Percentiles rank a stretch among this genome's conserved stretches.
Conservation (phyloP, 23 tunicate species). For the Trididemnum clinides region DNA sequence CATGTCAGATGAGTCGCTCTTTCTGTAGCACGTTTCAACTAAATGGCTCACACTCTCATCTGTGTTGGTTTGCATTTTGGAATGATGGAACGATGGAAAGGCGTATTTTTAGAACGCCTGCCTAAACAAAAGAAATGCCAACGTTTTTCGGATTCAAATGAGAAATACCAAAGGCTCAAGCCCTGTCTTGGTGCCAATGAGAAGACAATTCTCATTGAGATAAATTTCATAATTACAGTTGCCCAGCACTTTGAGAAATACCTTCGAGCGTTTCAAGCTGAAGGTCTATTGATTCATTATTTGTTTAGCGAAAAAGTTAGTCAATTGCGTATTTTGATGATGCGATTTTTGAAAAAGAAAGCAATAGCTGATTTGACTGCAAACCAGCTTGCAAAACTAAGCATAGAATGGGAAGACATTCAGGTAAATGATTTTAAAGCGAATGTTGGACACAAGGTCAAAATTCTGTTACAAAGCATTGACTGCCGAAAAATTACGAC, state of each 20-base stretch:
- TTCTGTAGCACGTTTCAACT: neutral
- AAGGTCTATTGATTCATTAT: neutral
- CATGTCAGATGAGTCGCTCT: neutral
- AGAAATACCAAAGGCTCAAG: neutral
- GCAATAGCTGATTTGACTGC: neutral
- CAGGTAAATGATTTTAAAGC: neutral
- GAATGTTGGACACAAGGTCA: neutral
- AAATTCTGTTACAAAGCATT: neutral
- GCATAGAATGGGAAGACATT: neutral
- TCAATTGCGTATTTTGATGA: neutral
- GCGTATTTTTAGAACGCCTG: neutral
- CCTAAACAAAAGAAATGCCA: neutral
- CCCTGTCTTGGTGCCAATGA: neutral
- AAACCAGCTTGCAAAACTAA: neutral
- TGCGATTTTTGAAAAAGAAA: constrained; percentile 11
- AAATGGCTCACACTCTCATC: neutral
- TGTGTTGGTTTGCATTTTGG: neutral
- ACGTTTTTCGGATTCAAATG: neutral
- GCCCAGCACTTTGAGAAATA: constrained; percentile 4
- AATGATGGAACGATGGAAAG: neutral
- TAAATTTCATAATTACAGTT: neutral
- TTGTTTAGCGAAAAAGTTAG: neutral
- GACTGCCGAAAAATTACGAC: neutral
- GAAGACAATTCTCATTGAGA: neutral
- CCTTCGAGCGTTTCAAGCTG: neutral